Conservation (phyloP, 1,140 invertebrate species). For the Saccostrea echinata region DNA sequence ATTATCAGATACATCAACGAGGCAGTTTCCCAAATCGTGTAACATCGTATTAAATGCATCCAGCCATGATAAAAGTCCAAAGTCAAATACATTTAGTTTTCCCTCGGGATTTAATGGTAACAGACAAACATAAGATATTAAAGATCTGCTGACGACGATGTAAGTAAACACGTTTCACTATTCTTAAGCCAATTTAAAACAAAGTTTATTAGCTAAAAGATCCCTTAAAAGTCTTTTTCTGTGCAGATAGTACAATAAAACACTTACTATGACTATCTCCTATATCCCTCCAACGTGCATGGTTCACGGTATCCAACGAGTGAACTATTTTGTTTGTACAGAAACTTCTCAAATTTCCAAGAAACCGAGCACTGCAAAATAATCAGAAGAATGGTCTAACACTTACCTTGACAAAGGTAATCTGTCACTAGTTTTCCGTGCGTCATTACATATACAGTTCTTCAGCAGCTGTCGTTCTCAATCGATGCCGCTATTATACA, state of each 20-base stretch:
- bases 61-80: background rate
- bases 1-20: background rate
- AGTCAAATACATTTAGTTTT: background rate
- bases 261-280: no score
- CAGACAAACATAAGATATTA: background rate
- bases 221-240: no score
- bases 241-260: no score
- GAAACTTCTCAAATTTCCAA: background rate
- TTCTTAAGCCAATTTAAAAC: no score
- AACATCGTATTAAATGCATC: background rate
- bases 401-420: conserved; percentile 37
- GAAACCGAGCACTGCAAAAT: background rate
- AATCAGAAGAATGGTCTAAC: background rate
- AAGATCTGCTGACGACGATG: background rate
- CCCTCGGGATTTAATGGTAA: background rate
- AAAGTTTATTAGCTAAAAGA: no score
- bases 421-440: background rate
- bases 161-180: background rate
- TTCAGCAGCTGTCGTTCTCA: conserved; percentile 7
- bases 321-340: no score
- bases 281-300: no score
- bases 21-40: conserved; percentile 13
- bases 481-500: conserved; percentile 24
- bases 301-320: no score
- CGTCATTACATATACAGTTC: background rate